A percentile compares a stretch with the other conserved stretches of the same genome.
These are phyloP conservation scores for Myrmecophaga tridactyla DNA, from an alignment of 2,113 vertebrate genomes.

Conservation along the genomic window DNA sequence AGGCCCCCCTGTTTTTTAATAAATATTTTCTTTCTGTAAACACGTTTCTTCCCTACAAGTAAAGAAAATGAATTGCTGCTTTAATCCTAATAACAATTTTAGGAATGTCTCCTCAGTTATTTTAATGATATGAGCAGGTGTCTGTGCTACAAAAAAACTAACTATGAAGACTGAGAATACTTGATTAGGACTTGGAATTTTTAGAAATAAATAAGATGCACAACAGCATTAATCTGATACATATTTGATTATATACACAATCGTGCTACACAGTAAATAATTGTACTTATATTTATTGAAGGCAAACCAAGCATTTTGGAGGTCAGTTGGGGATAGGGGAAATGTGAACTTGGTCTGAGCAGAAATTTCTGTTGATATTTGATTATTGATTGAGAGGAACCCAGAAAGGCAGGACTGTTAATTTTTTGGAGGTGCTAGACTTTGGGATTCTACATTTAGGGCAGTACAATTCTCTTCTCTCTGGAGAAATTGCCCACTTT, in stretches of 20 bases:
- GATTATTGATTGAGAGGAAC: slow-evolving; percentile 2
- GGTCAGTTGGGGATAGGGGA: not conserved
- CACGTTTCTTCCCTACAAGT: not conserved
- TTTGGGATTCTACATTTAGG: not conserved
- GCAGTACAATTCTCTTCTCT: not conserved
- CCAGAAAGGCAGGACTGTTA: not conserved
- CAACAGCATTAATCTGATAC: not conserved
- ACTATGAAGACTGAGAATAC: not conserved
- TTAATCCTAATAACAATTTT: not conserved
- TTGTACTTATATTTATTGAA: slow-evolving; percentile 27
- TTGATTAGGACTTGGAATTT: not conserved
- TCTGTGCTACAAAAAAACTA: not conserved
- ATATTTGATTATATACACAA: not conserved
- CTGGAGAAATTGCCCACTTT: not conserved
- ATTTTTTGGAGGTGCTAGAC: not conserved
- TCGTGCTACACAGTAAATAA: not conserved
- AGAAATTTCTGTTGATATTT: slow-evolving; percentile 23
- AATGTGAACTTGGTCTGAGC: not conserved
- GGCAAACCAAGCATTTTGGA: not conserved
- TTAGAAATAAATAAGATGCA: not conserved
- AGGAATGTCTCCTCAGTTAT: not conserved
- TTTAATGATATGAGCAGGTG: slow-evolving; percentile 18
- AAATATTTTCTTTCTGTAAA: not conserved
- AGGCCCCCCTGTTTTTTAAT: not conserved
- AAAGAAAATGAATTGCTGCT: not conserved